Evolutionary conservation across 2,797 vertebrate genomes (phyloP), one percentile per base, ranked within the genome.

Genomic region (Micromesistius poutassou): DNA sequence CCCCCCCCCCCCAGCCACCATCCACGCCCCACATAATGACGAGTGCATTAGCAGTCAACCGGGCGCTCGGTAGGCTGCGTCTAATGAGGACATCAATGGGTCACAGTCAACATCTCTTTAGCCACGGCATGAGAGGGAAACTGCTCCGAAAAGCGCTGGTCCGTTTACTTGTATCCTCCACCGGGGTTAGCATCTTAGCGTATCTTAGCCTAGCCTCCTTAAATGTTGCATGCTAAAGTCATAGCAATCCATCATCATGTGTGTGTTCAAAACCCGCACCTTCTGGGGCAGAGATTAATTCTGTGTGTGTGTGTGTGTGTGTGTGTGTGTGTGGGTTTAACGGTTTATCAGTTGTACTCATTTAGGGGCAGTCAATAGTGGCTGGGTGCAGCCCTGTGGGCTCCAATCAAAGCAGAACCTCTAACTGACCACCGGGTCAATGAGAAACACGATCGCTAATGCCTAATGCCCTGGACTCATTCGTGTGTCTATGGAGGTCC

Each of bases 61-160:
- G 92, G 86, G 88, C 94, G 92, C 91, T 94, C 91, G 94, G 83
- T 94, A 91, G 93, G 89, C 89, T 93, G 90, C 89, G 86, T 82
- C 84, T 94, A 94, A 94, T 94, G 87, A 89, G 84, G 76, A 90
- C 93, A 94, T 95, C 94, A 93, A 94, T 95, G 71, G 38, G 35
- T 76, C 80, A 80, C 88, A 90, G 89, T 93, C 82, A 92, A 82
- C 84, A 85, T 80, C 89, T 85, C 79, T 90, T 86, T 88, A 85
- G 68, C 55, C 28, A 68, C 31, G 72, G 36, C 81, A 42, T 71
- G 30, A 74, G 71, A 30, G 70, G 12, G 78, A 36, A 71, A 12
- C 50, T 74, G 19, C n/a, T 28, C 5, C 62, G 3, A 28, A 28
- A n/a, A 66, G 62, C 4, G 62, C 31, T 74, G 42, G 13, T 3